These are phyloP conservation scores for Bombus superbus DNA, from an alignment of 1,140 invertebrate species.

Conservation along the genomic window DNA sequence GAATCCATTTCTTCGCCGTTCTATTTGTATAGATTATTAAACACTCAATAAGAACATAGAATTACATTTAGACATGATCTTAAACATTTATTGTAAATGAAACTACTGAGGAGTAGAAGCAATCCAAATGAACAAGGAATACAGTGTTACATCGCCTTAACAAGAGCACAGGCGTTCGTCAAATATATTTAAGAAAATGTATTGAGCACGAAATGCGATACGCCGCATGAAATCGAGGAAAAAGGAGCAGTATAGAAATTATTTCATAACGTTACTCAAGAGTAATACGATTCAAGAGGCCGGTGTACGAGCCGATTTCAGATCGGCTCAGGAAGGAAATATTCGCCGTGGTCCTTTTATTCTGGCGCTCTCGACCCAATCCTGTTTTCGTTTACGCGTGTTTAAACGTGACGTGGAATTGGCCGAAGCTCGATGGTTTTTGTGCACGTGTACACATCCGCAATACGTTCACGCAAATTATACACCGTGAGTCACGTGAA, in stretches of 20 bases:
- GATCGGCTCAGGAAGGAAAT: not conserved
- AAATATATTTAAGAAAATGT: not conserved
- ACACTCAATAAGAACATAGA: too few species aligned
- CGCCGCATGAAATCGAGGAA: constrained; percentile 7
- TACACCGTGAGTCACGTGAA: constrained; percentile 43
- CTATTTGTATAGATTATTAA: too few species aligned
- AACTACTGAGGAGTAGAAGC: too few species aligned
- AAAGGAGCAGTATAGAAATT: not conserved
- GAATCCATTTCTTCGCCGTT: too few species aligned
- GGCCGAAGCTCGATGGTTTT: not conserved
- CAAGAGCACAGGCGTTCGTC: too few species aligned
- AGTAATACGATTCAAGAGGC: not conserved
- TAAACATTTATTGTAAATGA: too few species aligned
- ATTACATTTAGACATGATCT: too few species aligned
- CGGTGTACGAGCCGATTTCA: not conserved
- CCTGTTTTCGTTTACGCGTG: constrained; percentile 13
- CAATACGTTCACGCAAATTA: constrained; percentile 32
- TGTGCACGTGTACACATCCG: constrained; percentile 38
- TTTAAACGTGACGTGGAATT: constrained; percentile 22
- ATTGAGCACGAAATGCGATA: not conserved
- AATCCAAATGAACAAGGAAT: too few species aligned
- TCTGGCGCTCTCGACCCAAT: not conserved
- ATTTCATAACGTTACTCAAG: not conserved
- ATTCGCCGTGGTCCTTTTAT: not conserved
- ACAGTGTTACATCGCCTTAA: not conserved